Evolutionary conservation across 2,888 invertebrate genomes (phyloP), one percentile per base, ranked within the genome.

Genomic region (Enoplolaimus lenunculus): DNA sequence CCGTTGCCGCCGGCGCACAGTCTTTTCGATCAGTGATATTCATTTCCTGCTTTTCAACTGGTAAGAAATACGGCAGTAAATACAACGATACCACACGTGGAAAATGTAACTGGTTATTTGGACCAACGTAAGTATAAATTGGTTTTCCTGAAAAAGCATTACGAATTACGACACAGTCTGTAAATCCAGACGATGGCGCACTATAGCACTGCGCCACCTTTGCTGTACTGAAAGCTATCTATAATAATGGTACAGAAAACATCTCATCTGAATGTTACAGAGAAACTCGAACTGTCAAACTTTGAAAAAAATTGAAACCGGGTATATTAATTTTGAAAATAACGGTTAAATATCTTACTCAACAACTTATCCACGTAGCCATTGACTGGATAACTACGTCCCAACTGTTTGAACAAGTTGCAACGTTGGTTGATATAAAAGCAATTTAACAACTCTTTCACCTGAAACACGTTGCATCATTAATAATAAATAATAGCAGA

Each of bases 111-210:
- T 21, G 26, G n/a, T 34, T 31, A 3, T 3, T 34, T 21, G 67
- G 67, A 2, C 67, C 67, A 30, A 66, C 34, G 31, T 66, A 66
- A 34, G 67, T 66, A 31, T 31, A 21, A 31, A 66, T n/a, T 3
- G 67, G 67, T 33, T 31, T n/a, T 21, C n/a, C 67, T 66, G 67
- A 21, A 66, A 31, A 62, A 62, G 28, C 7, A 62, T 13, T 13
- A 13, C 7, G 7, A 21, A 45, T 7, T 45, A 45, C 45, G 45
- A 45, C 7, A 45, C 45, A 45, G 45, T n/a, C n/a, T n/a, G n/a
- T n/a, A n/a, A n/a, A n/a, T n/a, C n/a, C n/a, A n/a, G n/a, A n/a
- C n/a, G n/a, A n/a, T n/a, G n/a, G n/a, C n/a, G n/a, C n/a, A n/a
- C n/a, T n/a, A n/a, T n/a, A n/a, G n/a, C n/a, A n/a, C n/a, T n/a